Percentiles rank a stretch among this genome's conserved stretches.
phyloP scores from a whole-genome alignment of 2,888 invertebrate species.

The Epirrhoe alternata region DNA sequence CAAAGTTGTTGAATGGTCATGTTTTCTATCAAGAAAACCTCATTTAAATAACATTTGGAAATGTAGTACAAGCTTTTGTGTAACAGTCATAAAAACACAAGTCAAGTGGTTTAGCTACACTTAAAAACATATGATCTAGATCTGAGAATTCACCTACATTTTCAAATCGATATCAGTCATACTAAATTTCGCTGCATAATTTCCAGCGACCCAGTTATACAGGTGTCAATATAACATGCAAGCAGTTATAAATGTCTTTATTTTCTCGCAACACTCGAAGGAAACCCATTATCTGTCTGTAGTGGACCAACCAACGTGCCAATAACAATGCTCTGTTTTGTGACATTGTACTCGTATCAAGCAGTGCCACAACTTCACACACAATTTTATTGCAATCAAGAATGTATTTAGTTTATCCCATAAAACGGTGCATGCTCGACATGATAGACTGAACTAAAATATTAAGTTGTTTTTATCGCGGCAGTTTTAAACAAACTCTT shows the following conservation, averaged over 20 bases:
- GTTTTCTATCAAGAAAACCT: too few species aligned
- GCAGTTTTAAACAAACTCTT: too few species aligned
- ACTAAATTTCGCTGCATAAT: conserved; percentile 21
- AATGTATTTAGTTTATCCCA: too few species aligned
- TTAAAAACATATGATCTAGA: conserved; percentile 3
- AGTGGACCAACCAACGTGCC: conserved; percentile 23
- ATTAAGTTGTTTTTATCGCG: too few species aligned
- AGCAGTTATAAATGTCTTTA: conserved; percentile 21
- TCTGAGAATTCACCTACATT: conserved; percentile 23
- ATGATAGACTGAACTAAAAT: too few species aligned
- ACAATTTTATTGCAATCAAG: neutral
- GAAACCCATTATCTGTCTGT: conserved; percentile 15
- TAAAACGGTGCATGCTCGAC: too few species aligned
- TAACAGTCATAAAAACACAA: too few species aligned
- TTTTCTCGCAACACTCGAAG: conserved; percentile 22
- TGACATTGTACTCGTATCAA: neutral
- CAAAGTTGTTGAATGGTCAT: neutral
- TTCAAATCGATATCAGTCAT: conserved; percentile 25
- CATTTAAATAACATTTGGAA: too few species aligned
- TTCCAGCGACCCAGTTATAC: conserved; percentile 32
- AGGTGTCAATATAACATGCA: conserved; percentile 39
- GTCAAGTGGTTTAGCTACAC: neutral
- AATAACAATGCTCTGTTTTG: conserved; percentile 14
- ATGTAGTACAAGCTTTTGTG: too few species aligned
- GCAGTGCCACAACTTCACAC: neutral